Evolutionary conservation across 1,140 invertebrate species (phyloP), one percentile per base, ranked within the genome.

Genomic region (Neodiprion fabricii): DNA sequence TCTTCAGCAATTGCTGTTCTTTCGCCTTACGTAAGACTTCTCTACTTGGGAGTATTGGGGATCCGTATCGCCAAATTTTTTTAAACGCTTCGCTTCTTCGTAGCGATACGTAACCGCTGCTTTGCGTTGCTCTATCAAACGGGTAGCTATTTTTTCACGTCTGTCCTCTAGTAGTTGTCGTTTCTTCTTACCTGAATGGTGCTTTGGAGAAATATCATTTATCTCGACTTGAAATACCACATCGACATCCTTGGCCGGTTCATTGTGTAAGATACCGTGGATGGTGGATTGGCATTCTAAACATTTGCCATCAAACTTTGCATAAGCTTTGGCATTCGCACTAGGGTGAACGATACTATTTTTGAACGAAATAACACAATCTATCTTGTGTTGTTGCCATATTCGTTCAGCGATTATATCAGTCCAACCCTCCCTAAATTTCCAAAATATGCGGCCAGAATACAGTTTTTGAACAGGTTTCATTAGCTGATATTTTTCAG

Each of bases 1-100:
- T 71, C 2, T 5, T 2, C 1, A 75, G 47, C 50, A 53, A 14
- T 70, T 75, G 53, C 73, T 76, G 10, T 71, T 78, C 70, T 48
- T 78, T 78, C 11, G 75, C 75, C 65, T 78, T 76, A 1, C 77
- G 17, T 48, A 76, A 61, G 12, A 78, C 68, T 5, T 70, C 11
- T 66, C 72, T 21, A 50, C 53, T 74, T 0, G 23, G 68, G 7
- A 73, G 14, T 14, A 28, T 78, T 12, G 77, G 73, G 53, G 73
- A 70, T 70, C 40, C 1, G 9, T 9, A 12, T 74, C 77, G 53
- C 72, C 70, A 73, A 76, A 73, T n/a, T 66, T 49, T 47, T 72
- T 74, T 4, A 48, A 17, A 23, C 72, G n/a, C 4, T n/a, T 65
- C 10, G 71, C 73, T 28, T 78, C 48, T 47, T 78, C 71, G 14